These are phyloP conservation scores for Heliconius congener DNA, from an alignment of 1,140 invertebrate species.

Conservation along the genomic window DNA sequence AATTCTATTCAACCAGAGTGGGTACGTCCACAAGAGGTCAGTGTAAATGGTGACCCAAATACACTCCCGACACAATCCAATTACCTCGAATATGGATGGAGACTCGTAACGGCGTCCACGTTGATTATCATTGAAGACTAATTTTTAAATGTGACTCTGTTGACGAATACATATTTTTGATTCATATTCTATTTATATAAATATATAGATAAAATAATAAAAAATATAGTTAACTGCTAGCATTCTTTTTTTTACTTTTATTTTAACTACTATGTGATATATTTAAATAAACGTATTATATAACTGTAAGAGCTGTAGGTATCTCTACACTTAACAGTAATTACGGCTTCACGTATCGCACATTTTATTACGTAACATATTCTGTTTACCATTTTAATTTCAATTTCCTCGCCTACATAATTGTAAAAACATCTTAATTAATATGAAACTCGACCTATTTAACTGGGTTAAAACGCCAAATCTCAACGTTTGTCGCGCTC, in stretches of 20 bases:
- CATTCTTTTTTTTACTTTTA: neutral
- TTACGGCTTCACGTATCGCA: neutral
- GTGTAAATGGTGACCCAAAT: slow-evolving; percentile 60
- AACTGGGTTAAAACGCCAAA: slow-evolving; percentile 24
- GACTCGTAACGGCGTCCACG: slow-evolving; percentile 46
- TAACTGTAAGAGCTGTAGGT: neutral
- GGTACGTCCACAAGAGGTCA: slow-evolving; percentile 51
- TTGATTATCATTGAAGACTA: slow-evolving; percentile 48
- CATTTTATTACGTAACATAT: neutral
- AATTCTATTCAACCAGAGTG: slow-evolving; percentile 20
- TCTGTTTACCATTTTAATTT: neutral
- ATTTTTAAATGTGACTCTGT: slow-evolving; percentile 17
- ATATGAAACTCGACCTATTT: slow-evolving; percentile 24
- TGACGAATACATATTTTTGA: neutral
- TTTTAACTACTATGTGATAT: neutral
- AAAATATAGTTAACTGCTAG: too few species aligned
- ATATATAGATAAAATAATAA: neutral
- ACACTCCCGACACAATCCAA: slow-evolving; percentile 59
- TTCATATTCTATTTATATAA: neutral
- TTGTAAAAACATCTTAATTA: slow-evolving; percentile 29
- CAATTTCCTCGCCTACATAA: slow-evolving; percentile 12
- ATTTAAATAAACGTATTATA: neutral
- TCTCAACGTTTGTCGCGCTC: slow-evolving; percentile 18
- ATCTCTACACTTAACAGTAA: neutral
- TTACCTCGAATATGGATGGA: slow-evolving; percentile 52